Percentiles rank a stretch among this genome's conserved stretches.
These are phyloP conservation scores for Isichthys henryi DNA, from an alignment of 2,113 vertebrate genomes.

Conservation along the genomic window DNA sequence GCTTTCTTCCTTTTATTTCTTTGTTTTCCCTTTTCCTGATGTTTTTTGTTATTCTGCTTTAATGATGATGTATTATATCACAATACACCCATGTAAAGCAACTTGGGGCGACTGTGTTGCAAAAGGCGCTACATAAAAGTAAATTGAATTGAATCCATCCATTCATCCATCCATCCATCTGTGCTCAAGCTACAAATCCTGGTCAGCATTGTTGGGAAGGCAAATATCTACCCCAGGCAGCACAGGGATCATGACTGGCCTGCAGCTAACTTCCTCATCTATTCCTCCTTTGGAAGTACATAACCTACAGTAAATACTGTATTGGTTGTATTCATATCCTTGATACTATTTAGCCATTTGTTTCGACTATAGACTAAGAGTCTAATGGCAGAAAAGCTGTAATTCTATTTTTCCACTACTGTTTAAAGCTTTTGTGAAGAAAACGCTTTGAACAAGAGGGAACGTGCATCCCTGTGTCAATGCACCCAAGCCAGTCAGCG, in stretches of 20 bases:
- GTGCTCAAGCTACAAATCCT: not conserved
- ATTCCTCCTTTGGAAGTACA: not conserved
- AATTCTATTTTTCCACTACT: not conserved
- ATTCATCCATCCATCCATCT: not conserved
- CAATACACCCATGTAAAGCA: not conserved
- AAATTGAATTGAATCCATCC: not conserved
- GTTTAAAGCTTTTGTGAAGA: not conserved
- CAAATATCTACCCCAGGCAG: not conserved
- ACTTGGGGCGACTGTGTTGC: not conserved
- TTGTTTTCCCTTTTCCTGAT: not conserved
- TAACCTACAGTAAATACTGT: not conserved
- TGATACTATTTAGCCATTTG: not conserved
- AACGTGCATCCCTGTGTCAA: not conserved
- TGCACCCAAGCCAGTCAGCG: not conserved
- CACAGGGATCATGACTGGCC: not conserved
- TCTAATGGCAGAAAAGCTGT: not conserved
- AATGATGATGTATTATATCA: not conserved
- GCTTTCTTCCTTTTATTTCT: not conserved
- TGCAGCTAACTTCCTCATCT: not conserved
- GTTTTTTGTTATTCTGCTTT: not conserved
- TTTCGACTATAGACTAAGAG: not conserved
- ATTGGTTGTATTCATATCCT: not conserved
- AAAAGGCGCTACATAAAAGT: not conserved
- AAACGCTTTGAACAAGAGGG: not conserved
- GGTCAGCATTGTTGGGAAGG: not conserved